Evolutionary conservation across 2,888 invertebrate genomes (phyloP), one percentile per base, ranked within the genome.

Genomic region (Meloe dianella): DNA sequence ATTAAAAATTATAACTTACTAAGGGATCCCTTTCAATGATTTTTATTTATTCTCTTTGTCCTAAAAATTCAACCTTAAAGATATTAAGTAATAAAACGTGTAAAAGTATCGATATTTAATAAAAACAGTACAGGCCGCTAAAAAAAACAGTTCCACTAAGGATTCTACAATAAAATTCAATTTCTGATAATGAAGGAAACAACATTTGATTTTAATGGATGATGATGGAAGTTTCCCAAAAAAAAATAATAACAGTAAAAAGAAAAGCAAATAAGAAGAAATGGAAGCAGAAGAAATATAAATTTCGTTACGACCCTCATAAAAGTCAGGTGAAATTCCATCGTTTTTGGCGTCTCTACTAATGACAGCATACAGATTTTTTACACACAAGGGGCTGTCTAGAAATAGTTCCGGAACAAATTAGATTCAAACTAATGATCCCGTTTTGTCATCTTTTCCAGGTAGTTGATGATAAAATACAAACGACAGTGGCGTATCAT

Each of bases 61-160:
- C n/a, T 14, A n/a, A 38, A 7, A 38, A n/a, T 38, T n/a, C 6
- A 41, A 17, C n/a, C 6, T 41, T 51, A 22, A 22, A 20, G 22
- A 51, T 51, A 51, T 51, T 51, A 51, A 51, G 51, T 51, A 51
- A 51, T 51, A 51, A 51, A 51, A 20, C 51, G 51, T 51, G 51
- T 51, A 51, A 51, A 3, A n/a, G 51, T 51, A 51, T 51, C 51
- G 51, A 51, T 51, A 51, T 22, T 51, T 51, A 51, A 51, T 22
- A 20, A 22, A 51, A 22, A 51, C 51, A 10, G 6, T 51, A 51
- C 32, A n/a, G n/a, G n/a, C n/a, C n/a, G n/a, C n/a, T 12, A 10
- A 9, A 17, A 17, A 4, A 17, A 41, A 41, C 17, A 17, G 4
- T 41, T 41, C n/a, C 17, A 17, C 41, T 41, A 41, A 5, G 7